These are phyloP conservation scores for Nomada ruficornis DNA, from an alignment of 2,888 invertebrate genomes.

Conservation along the genomic window DNA sequence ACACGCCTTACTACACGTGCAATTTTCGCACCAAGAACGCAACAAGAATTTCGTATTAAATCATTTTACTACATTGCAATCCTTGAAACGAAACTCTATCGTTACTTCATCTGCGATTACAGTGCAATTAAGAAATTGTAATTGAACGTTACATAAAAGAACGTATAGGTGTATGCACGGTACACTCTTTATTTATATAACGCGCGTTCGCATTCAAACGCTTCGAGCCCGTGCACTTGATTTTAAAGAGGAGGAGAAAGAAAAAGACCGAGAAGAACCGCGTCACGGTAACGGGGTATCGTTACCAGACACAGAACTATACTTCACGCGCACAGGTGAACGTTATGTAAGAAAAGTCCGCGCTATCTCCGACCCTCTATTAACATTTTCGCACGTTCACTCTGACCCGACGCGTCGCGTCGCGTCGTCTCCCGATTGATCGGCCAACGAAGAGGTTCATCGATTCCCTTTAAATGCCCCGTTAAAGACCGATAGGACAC, in stretches of 20 bases:
- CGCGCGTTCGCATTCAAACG: constrained; percentile 5
- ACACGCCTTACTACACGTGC: background rate
- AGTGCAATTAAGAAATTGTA: background rate
- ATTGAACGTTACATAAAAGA: constrained; percentile 39
- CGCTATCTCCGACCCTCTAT: constrained; percentile 20
- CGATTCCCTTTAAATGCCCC: constrained; percentile 44
- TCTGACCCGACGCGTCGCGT: background rate
- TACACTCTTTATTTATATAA: constrained; percentile 18
- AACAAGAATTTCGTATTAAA: no score
- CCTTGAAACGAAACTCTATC: no score
- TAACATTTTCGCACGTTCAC: constrained; percentile 38
- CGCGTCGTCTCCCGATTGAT: constrained; percentile 20
- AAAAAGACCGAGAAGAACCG: background rate
- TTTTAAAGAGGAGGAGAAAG: constrained; percentile 4
- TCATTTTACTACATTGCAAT: background rate
- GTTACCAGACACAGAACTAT: constrained; percentile 19
- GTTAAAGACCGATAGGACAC: constrained; percentile 2
- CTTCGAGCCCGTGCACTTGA: constrained; percentile 1
- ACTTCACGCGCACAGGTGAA: constrained; percentile 6
- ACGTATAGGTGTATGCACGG: background rate
- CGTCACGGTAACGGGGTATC: constrained; percentile 2
- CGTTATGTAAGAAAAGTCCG: constrained; percentile 48
- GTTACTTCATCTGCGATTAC: background rate
- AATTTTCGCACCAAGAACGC: background rate
- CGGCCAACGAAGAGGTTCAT: constrained; percentile 7